These are phyloP conservation scores for Notolabrus celidotus DNA, from an alignment of 2,797 vertebrate genomes.

Conservation along the genomic window DNA sequence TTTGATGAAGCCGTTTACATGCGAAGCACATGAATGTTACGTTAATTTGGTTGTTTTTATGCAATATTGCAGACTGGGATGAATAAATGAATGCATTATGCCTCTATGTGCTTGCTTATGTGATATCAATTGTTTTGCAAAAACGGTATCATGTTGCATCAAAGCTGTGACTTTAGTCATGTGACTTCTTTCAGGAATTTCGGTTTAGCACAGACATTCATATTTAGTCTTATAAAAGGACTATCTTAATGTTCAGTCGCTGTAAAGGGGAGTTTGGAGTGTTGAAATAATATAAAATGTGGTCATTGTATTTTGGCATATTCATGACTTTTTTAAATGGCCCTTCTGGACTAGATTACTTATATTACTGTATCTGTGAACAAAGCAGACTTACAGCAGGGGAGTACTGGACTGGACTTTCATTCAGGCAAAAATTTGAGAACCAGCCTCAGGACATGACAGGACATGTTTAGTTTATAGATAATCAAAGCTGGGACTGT, in stretches of 20 bases:
- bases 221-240: background rate
- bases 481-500: slow-evolving; percentile 33
- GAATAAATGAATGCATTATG: slow-evolving; percentile 21
- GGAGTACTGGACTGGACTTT: slow-evolving; percentile 2
- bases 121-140: background rate
- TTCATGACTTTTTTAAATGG: too few relatives aligned
- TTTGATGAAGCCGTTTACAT: slow-evolving; percentile 45
- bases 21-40: slow-evolving; percentile 30
- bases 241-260: background rate
- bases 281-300: background rate
- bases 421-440: slow-evolving; percentile 16
- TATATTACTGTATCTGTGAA: background rate
- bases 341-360: background rate
- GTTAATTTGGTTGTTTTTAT: slow-evolving; percentile 28
- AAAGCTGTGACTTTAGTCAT: background rate
- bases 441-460: slow-evolving; percentile 27
- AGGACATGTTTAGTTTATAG: slow-evolving; percentile 45
- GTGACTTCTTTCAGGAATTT: background rate
- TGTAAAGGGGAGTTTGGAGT: background rate
- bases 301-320: slow-evolving; percentile 1
- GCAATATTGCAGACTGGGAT: slow-evolving; percentile 13
- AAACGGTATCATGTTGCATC: background rate
- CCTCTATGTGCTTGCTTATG: background rate
- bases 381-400: slow-evolving; percentile 7
- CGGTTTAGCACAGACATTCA: background rate